A percentile compares a stretch with the other conserved stretches of the same genome.
These are phyloP conservation scores for Orius laevigatus DNA, from an alignment of 1,140 invertebrate genomes.

Conservation along the genomic window DNA sequence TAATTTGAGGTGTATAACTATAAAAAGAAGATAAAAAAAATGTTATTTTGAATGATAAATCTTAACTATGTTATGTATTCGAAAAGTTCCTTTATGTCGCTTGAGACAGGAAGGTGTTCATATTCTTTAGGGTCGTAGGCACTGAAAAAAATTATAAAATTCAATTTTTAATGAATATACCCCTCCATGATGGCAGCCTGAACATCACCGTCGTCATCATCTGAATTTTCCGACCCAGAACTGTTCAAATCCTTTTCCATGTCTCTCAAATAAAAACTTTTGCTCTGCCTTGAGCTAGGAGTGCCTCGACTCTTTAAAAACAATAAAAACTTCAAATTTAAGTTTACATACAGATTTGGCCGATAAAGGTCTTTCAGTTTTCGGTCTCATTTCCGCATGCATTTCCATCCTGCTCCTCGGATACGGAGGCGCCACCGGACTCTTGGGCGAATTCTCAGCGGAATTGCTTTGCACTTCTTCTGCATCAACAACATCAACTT, in stretches of 20 bases:
- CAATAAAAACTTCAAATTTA: slow-evolving; percentile 3
- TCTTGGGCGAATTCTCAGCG: slow-evolving; percentile 10
- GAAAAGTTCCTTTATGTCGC: slow-evolving; percentile 83
- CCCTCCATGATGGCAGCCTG: slow-evolving; percentile 18
- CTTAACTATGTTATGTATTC: slow-evolving; percentile 75
- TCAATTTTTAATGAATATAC: slow-evolving; percentile 8
- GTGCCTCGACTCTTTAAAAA: not conserved
- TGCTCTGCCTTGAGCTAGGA: not conserved
- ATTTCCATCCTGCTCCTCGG: slow-evolving; percentile 1
- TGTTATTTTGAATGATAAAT: slow-evolving; percentile 10
- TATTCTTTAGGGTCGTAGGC: slow-evolving; percentile 74
- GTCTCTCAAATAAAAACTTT: slow-evolving; percentile 1
- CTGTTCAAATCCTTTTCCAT: slow-evolving; percentile 1
- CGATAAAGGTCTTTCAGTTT: slow-evolving; percentile 5
- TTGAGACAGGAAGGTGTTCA: slow-evolving; percentile 61
- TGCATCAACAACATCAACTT: slow-evolving; percentile 19
- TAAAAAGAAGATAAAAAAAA: slow-evolving; percentile 18
- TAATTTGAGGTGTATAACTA: slow-evolving; percentile 81
- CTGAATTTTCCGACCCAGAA: slow-evolving; percentile 18
- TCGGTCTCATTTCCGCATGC: slow-evolving; percentile 6
- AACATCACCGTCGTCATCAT: slow-evolving; percentile 20
- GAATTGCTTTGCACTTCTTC: slow-evolving; percentile 20
- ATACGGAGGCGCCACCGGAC: not conserved
- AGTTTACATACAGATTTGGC: not conserved
- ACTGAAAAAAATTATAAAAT: slow-evolving; percentile 23